phyloP scores from a whole-genome alignment of 2,113 vertebrate genomes.

The Echinops telfairi region DNA sequence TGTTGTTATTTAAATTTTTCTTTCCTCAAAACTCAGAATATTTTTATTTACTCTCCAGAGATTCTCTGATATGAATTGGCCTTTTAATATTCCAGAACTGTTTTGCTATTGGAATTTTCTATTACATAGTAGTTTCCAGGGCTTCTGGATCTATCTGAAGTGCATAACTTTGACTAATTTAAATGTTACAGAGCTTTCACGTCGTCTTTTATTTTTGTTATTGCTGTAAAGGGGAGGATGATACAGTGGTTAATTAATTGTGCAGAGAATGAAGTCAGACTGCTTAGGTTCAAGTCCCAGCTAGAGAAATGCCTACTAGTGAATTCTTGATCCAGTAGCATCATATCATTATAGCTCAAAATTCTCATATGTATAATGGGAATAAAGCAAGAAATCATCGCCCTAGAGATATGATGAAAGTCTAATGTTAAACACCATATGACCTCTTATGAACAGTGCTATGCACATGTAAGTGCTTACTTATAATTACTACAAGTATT shows the following conservation, averaged over 20 bases:
- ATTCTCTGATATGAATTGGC: not conserved
- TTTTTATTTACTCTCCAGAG: not conserved
- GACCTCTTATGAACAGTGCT: not conserved
- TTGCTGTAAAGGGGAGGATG: not conserved
- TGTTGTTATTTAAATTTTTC: not conserved
- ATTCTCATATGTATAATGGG: not conserved
- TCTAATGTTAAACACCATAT: not conserved
- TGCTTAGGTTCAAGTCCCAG: not conserved
- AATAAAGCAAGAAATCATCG: not conserved
- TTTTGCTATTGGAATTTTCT: not conserved
- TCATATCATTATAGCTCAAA: not conserved
- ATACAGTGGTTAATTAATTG: not conserved
- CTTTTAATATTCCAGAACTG: not conserved
- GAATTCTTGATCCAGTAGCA: not conserved
- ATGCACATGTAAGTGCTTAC: not conserved
- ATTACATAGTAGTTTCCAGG: not conserved
- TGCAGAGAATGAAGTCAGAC: not conserved
- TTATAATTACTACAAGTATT: not conserved
- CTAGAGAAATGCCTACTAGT: not conserved
- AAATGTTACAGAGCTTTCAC: not conserved
- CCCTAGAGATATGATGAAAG: no score
- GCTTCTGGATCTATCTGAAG: not conserved
- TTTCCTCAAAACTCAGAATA: not conserved
- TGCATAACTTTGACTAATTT: not conserved
- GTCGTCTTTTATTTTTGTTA: not conserved